phyloP scores from a whole-genome alignment of 2,888 invertebrate genomes.

The Epinotia brunnichana region DNA sequence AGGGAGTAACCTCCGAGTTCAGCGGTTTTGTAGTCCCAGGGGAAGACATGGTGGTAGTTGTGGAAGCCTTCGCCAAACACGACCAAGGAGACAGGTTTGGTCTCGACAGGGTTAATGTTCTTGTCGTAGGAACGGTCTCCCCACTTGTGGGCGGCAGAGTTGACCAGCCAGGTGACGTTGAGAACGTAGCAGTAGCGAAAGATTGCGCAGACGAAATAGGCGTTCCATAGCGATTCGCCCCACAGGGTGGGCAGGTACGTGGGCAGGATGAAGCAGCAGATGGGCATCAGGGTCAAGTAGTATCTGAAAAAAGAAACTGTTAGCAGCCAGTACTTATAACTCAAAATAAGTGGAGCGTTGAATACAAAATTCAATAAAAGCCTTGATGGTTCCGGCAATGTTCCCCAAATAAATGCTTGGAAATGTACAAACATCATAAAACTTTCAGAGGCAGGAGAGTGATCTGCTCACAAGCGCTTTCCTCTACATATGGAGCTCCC shows the following conservation, averaged over 20 bases:
- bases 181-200: slow-evolving; percentile 90
- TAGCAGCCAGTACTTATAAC: not conserved
- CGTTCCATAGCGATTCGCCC: slow-evolving; percentile 87
- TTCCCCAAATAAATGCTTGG: too few species aligned
- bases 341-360: too few species aligned
- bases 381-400: too few species aligned
- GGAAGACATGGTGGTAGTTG: slow-evolving; percentile 93
- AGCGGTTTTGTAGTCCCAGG: slow-evolving; percentile 93
- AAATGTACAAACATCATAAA: too few species aligned
- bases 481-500: too few species aligned
- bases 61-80: slow-evolving; percentile 92
- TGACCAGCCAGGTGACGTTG: slow-evolving; percentile 95
- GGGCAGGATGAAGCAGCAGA: slow-evolving; percentile 90
- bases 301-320: slow-evolving; percentile 80
- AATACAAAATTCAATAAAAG: too few species aligned
- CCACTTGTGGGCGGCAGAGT: slow-evolving; percentile 93
- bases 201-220: slow-evolving; percentile 87
- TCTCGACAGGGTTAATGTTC: slow-evolving; percentile 89
- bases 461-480: too few species aligned
- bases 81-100: slow-evolving; percentile 85
- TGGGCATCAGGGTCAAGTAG: slow-evolving; percentile 88
- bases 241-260: slow-evolving; percentile 89
- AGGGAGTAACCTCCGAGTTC: slow-evolving; percentile 88
- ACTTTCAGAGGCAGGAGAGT: too few species aligned
- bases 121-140: slow-evolving; percentile 89